Evolutionary conservation across 2,888 invertebrate genomes (phyloP).

Genomic region (Clunio marinus): DNA sequence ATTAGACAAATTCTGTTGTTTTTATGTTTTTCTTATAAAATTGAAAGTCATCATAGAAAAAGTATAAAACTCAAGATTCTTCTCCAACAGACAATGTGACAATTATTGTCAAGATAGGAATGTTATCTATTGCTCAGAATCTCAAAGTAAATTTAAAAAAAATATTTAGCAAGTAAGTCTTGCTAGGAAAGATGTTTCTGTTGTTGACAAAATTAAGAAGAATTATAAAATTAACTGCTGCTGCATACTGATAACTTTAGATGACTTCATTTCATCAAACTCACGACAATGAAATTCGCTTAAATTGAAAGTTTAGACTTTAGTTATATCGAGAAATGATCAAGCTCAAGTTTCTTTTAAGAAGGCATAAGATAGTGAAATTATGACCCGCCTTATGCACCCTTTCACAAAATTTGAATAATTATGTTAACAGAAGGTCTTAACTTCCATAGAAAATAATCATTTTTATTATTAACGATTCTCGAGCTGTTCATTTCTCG

Average conservation of each 20-base stretch:
- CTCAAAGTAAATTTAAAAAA: conserved; percentile 11
- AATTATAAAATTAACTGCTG: conserved; percentile 17
- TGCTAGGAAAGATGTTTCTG: not conserved
- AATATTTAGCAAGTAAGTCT: not conserved
- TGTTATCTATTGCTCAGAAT: conserved; percentile 1
- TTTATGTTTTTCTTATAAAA: conserved; percentile 22
- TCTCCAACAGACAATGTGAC: conserved; percentile 23
- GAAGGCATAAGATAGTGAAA: too few species aligned
- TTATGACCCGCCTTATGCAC: too few species aligned
- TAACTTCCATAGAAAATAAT: too few species aligned
- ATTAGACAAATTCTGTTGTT: conserved; percentile 23
- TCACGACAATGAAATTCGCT: not conserved
- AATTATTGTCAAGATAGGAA: not conserved
- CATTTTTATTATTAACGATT: too few species aligned
- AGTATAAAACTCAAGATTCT: conserved; percentile 33
- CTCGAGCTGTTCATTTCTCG: not conserved
- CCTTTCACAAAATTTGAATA: too few species aligned
- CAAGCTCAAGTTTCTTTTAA: too few species aligned
- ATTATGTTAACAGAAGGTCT: too few species aligned
- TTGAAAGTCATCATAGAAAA: conserved; percentile 36
- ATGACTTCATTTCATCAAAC: conserved; percentile 16
- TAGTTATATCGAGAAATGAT: too few species aligned
- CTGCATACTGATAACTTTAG: conserved; percentile 12
- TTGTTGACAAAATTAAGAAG: not conserved
- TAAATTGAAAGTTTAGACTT: conserved; percentile 19